Evolutionary conservation across 2,888 invertebrate genomes (phyloP).

Genomic region (Caradrina clavipalpis): DNA sequence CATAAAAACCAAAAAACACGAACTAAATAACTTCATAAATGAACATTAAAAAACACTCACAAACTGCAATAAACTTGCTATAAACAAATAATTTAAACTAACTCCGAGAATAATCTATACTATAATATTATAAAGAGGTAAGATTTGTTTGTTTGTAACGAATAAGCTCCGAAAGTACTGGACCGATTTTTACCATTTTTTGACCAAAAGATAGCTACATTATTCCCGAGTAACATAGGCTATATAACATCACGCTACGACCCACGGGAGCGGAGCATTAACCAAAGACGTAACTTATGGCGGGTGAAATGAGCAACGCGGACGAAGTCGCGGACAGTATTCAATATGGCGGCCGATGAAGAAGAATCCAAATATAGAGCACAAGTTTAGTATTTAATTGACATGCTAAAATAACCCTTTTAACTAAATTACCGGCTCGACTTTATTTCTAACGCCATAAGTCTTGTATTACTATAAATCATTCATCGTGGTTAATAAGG

Average conservation of each 20-base stretch:
- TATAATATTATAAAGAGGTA: too few relatives aligned
- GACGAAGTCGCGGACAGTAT: too few relatives aligned
- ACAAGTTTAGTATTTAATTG: slow-evolving; percentile 60
- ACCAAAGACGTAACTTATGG: too few relatives aligned
- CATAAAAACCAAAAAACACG: slow-evolving; percentile 2
- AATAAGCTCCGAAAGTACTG: too few relatives aligned
- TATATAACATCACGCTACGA: too few relatives aligned
- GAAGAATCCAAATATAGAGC: slow-evolving; percentile 47
- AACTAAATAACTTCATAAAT: slow-evolving; percentile 19
- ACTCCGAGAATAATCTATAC: slow-evolving; percentile 32
- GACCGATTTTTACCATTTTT: too few relatives aligned
- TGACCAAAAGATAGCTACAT: too few relatives aligned
- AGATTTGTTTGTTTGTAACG: too few relatives aligned
- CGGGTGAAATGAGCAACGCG: too few relatives aligned
- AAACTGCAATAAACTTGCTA: slow-evolving; percentile 21
- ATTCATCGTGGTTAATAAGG: slow-evolving; percentile 75
- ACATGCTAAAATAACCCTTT: slow-evolving; percentile 66
- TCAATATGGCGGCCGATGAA: slow-evolving; percentile 43
- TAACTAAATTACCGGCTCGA: slow-evolving; percentile 56
- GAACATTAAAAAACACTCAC: slow-evolving; percentile 33
- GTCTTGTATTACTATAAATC: slow-evolving; percentile 77
- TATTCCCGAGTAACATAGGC: too few relatives aligned
- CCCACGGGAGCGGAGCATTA: too few relatives aligned
- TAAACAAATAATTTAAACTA: slow-evolving; percentile 24
- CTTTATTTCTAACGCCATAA: slow-evolving; percentile 72